A percentile compares a stretch with the other conserved stretches of the same genome.
Conservation (phyloP, 2,888 invertebrate species). For the Chloroclystis v-ata region DNA sequence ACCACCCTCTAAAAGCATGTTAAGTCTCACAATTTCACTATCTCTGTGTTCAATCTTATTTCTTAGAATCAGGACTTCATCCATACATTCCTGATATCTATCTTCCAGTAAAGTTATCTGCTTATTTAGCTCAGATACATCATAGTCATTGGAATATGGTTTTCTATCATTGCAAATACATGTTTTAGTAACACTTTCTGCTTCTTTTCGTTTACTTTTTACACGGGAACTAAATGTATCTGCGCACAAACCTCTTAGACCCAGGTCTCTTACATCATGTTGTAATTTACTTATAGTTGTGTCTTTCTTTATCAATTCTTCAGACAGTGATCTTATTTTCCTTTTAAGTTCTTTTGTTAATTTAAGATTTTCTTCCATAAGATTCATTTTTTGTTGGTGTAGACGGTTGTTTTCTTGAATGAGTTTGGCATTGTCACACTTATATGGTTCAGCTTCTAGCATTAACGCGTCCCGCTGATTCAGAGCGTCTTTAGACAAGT, state of each 20-base stretch:
- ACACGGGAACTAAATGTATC: constrained; percentile 66
- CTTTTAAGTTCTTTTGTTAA: constrained; percentile 78
- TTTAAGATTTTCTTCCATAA: constrained; percentile 81
- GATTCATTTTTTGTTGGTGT: constrained; percentile 81
- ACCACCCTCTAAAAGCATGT: constrained; percentile 83
- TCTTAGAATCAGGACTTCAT: constrained; percentile 61
- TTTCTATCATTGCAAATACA: constrained; percentile 53
- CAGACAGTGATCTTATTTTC: constrained; percentile 80
- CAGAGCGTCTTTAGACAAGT: constrained; percentile 82
- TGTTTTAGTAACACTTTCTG: constrained; percentile 38
- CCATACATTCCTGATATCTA: constrained; percentile 57
- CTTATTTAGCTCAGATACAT: constrained; percentile 60
- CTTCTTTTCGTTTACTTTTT: constrained; percentile 59
- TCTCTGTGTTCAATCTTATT: constrained; percentile 76
- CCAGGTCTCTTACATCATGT: constrained; percentile 63
- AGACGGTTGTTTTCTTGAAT: constrained; percentile 86
- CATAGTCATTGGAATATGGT: constrained; percentile 45
- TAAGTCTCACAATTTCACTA: constrained; percentile 83
- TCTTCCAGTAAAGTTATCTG: constrained; percentile 65
- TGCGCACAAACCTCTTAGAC: constrained; percentile 66
- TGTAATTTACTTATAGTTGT: constrained; percentile 59
- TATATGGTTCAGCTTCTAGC: constrained; percentile 86
- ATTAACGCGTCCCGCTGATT: constrained; percentile 84
- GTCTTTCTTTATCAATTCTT: constrained; percentile 79
- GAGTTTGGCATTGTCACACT: constrained; percentile 87